phyloP scores from a whole-genome alignment of 2,797 vertebrate genomes.

The Rhinoraja longicauda region DNA sequence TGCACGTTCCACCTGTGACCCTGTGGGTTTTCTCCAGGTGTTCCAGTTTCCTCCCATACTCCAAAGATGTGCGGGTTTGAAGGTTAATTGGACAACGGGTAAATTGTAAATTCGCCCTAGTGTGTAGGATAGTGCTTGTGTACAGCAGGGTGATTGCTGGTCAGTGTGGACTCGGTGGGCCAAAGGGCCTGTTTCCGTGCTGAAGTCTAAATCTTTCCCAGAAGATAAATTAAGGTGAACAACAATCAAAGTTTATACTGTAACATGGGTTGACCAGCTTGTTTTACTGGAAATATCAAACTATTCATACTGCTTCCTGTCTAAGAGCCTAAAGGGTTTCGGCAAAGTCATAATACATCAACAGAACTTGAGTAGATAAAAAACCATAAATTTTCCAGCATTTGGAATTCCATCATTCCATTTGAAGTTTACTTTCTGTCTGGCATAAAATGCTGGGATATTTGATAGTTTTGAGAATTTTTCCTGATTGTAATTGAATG shows the following conservation, averaged over 20 bases:
- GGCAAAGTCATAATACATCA: slow-evolving; percentile 10
- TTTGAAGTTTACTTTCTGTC: not conserved
- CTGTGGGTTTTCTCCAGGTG: too few relatives aligned
- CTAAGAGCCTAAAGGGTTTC: not conserved
- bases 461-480: not conserved
- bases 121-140: too few relatives aligned
- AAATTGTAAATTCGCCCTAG: too few relatives aligned
- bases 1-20: too few relatives aligned
- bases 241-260: not conserved
- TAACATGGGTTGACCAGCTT: not conserved
- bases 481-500: slow-evolving; percentile 27
- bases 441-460: not conserved
- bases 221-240: not conserved
- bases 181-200: too few relatives aligned
- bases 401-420: not conserved
- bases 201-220: not conserved
- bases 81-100: too few relatives aligned
- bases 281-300: not conserved
- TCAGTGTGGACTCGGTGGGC: too few relatives aligned
- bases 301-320: not conserved
- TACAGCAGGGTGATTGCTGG: too few relatives aligned
- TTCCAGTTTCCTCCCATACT: too few relatives aligned
- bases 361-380: slow-evolving; percentile 17
- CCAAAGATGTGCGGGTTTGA: too few relatives aligned
- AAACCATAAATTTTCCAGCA: slow-evolving; percentile 12